Evolutionary conservation across 2,888 invertebrate genomes (phyloP), one percentile per base, ranked within the genome.

Genomic region (Stegophylla sp.): DNA sequence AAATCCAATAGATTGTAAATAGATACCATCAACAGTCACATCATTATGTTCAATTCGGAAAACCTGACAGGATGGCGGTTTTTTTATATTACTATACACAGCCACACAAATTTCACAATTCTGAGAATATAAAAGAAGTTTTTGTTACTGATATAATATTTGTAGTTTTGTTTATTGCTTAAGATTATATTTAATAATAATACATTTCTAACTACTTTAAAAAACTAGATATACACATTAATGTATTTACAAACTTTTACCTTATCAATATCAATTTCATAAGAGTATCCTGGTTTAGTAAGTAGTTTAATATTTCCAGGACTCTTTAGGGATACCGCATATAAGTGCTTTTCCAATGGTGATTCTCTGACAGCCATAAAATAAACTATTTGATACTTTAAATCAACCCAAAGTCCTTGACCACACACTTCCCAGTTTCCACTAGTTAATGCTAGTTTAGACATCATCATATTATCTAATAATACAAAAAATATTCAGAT

Each of bases 351-450:
- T 87, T 98, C 97, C 82, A 98, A 87, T 0, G 97, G 96, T 5
- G 94, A 92, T 88, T 98, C 97, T 84, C 92, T 92, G 82, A 96
- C 89, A 5, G 94, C 97, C 85, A 94, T 91, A 88, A 98, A 97
- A 88, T 96, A 98, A 1, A 98, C 93, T 82, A 97, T 88, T 82
- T 92, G 90, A 83, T 92, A 89, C 4, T 88, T 86, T 83, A 90
- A 90, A 87, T 98, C 96, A 53, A 97, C 93, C 95, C 96, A 97
- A 76, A 97, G 89, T 87, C 92, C 92, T 83, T 92, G 90, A 43
- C 93, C 92, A 85, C 94, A 89, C 23, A 97, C 94, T 87, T 96
- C 96, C 97, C 97, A 97, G n/a, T 95, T 94, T 0, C 97, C 97
- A 17, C 90, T 90, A 0, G 97, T 97, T 84, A 97, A 88, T 0